These are phyloP conservation scores for Dasyurus viverrinus DNA, from an alignment of 2,113 vertebrate species.

Conservation along the genomic window DNA sequence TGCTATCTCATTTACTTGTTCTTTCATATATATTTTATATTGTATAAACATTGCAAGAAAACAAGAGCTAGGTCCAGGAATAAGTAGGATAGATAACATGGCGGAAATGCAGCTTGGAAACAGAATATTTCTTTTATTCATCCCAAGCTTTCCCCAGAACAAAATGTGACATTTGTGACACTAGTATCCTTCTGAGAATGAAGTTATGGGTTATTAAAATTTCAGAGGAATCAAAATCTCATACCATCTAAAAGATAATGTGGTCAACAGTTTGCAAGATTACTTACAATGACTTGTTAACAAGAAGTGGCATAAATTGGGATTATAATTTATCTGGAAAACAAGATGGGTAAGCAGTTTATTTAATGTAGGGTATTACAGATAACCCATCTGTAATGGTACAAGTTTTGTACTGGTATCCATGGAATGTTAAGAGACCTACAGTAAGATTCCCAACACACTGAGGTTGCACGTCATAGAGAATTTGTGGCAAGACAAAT, in stretches of 20 bases:
- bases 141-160: background rate
- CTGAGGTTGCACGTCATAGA: background rate
- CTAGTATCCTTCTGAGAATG: background rate
- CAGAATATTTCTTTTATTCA: background rate
- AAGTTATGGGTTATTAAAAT: background rate
- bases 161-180: background rate
- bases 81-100: background rate
- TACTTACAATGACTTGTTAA: background rate
- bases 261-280: background rate
- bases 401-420: background rate
- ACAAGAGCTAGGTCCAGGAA: background rate
- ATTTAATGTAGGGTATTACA: background rate
- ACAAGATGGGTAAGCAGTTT: background rate
- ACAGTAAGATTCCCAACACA: background rate
- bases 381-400: background rate
- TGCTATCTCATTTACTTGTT: background rate
- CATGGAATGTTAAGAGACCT: background rate
- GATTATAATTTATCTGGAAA: background rate
- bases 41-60: background rate
- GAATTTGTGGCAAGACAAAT: background rate
- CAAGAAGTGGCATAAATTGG: background rate
- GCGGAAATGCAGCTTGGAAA: background rate
- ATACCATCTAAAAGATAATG: background rate
- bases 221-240: background rate
- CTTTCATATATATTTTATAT: background rate